Evolutionary conservation across 2,113 vertebrate species (phyloP).

Genomic region (Sinocyclocheilus grahami): DNA sequence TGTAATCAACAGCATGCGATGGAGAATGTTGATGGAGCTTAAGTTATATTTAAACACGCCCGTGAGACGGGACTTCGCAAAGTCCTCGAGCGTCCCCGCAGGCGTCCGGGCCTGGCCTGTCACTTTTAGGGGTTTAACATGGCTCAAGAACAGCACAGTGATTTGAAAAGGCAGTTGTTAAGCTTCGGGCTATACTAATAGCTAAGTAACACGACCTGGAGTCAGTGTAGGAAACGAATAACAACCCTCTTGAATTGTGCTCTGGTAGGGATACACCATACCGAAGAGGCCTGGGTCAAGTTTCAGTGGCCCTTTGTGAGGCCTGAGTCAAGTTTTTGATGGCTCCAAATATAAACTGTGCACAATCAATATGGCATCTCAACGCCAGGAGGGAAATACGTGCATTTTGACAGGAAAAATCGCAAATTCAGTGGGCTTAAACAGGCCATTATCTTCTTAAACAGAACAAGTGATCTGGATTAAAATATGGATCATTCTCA

Average conservation of each 20-base stretch:
- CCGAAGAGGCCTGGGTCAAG: conserved; percentile 7
- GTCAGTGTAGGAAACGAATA: neutral
- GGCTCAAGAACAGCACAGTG: conserved; percentile 53
- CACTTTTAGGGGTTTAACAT: conserved; percentile 38
- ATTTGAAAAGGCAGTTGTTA: conserved; percentile 40
- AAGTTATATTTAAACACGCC: neutral
- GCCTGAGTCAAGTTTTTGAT: conserved; percentile 33
- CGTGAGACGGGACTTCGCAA: conserved; percentile 29
- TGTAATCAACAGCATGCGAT: neutral
- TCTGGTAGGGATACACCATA: conserved; percentile 22
- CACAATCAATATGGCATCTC: conserved; percentile 3
- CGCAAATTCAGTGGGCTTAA: neutral
- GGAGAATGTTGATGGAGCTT: neutral
- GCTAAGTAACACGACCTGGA: neutral
- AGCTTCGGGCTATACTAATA: conserved; percentile 17
- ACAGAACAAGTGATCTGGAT: neutral
- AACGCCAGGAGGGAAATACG: neutral
- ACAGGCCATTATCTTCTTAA: neutral
- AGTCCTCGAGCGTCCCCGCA: neutral
- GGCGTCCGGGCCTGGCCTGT: conserved; percentile 3
- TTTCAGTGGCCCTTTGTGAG: conserved; percentile 27
- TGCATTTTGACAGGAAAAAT: neutral
- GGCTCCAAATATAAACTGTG: neutral
- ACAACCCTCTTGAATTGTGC: conserved; percentile 40
- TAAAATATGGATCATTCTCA: neutral